Evolutionary conservation across 2,797 vertebrate species (phyloP).

Genomic region (Pempheris klunzingeri): DNA sequence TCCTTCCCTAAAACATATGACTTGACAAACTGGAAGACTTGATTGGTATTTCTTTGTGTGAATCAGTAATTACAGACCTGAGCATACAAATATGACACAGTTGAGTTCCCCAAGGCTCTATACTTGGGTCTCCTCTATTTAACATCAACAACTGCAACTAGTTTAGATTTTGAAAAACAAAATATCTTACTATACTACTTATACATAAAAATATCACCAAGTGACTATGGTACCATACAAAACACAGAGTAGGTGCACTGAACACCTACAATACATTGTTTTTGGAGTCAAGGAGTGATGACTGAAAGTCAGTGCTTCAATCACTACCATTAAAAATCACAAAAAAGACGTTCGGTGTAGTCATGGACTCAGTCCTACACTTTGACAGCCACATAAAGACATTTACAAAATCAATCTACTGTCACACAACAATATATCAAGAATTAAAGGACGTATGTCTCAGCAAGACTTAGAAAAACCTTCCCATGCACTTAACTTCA

Average conservation of each 20-base stretch:
- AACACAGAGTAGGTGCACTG: neutral
- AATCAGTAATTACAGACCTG: neutral
- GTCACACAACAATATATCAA: neutral
- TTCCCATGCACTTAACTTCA: neutral
- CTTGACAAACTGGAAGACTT: neutral
- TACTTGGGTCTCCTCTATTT: conserved; percentile 4
- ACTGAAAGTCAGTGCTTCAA: neutral
- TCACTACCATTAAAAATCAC: neutral
- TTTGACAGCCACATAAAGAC: neutral
- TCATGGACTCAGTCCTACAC: neutral
- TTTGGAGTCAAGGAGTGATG: neutral
- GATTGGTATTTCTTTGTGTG: neutral
- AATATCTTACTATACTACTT: neutral
- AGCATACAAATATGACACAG: neutral
- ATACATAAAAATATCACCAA: neutral
- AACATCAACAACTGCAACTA: neutral
- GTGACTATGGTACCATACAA: neutral
- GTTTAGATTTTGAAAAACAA: neutral
- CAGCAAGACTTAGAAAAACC: neutral
- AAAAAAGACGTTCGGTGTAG: neutral
- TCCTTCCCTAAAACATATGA: neutral
- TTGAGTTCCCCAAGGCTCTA: conserved; percentile 11
- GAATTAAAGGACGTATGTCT: neutral
- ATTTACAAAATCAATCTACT: neutral
- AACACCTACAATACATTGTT: neutral